Percentiles rank a stretch among this genome's conserved stretches.
These are phyloP conservation scores for Anniella stebbinsi DNA, from an alignment of 2,797 vertebrate species.

Conservation along the genomic window DNA sequence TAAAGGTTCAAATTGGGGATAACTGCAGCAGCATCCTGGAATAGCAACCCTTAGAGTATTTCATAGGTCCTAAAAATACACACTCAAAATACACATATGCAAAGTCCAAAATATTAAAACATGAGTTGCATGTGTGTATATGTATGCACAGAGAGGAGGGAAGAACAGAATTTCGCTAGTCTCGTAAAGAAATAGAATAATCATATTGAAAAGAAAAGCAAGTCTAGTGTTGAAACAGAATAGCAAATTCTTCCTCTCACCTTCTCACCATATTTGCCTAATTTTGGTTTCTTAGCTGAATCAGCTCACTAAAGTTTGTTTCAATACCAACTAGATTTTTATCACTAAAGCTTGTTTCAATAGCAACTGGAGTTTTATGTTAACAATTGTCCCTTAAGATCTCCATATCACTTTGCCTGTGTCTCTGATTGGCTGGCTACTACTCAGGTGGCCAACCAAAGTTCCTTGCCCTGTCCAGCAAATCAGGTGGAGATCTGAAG, in stretches of 20 bases:
- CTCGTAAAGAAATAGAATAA: neutral
- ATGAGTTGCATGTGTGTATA: no score
- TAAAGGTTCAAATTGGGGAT: neutral
- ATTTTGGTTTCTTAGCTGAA: neutral
- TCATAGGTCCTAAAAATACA: neutral
- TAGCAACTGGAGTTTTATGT: neutral
- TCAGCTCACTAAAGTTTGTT: neutral
- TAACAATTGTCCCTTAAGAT: neutral
- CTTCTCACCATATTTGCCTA: neutral
- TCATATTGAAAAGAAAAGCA: neutral
- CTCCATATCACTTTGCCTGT: neutral
- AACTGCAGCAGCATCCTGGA: neutral
- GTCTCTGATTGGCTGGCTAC: slow-evolving; percentile 6
- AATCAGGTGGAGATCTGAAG: neutral
- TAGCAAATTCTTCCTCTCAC: neutral
- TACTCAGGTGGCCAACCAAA: neutral
- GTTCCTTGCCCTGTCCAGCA: slow-evolving; percentile 1
- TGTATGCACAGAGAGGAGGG: no score
- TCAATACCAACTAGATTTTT: neutral
- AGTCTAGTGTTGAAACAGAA: neutral
- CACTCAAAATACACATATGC: neutral
- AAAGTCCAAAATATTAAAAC: slow-evolving; percentile 7
- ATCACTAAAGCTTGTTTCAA: no score
- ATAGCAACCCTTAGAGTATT: neutral
- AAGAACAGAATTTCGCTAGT: slow-evolving; percentile 12